A percentile compares a stretch with the other conserved stretches of the same genome.
Evolutionary conservation across 2,797 vertebrate species (phyloP).

Genomic region (Neolamprologus multifasciatus): DNA sequence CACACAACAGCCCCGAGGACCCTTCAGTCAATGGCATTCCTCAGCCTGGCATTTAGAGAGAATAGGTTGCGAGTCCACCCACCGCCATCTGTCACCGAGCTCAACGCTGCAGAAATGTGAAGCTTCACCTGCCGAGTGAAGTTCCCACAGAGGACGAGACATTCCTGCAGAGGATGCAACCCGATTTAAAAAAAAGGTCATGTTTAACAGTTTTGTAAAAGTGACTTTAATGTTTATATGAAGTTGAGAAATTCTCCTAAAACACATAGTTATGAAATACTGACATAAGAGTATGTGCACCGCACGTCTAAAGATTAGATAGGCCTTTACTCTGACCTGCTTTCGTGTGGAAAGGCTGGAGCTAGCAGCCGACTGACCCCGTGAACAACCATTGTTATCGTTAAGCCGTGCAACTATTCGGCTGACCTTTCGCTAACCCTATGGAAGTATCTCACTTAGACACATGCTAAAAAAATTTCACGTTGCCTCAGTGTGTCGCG

Average conservation of each 20-base stretch:
- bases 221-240: slow-evolving; percentile 2
- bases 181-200: fast-evolving
- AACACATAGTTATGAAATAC: background rate
- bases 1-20: slow-evolving; percentile 61
- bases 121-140: slow-evolving; percentile 36
- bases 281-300: slow-evolving; percentile 16
- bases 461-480: slow-evolving; percentile 6
- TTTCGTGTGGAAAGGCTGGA: slow-evolving; percentile 16
- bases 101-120: slow-evolving; percentile 14
- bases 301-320: slow-evolving; percentile 47
- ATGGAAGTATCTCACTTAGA: slow-evolving; percentile 26
- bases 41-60: slow-evolving; percentile 37
- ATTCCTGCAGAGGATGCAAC: background rate
- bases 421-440: slow-evolving; percentile 66
- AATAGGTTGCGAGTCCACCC: slow-evolving; percentile 1
- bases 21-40: slow-evolving; percentile 59
- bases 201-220: background rate
- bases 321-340: slow-evolving; percentile 4
- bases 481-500: background rate
- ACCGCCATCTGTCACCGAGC: slow-evolving; percentile 24
- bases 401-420: slow-evolving; percentile 46
- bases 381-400: slow-evolving; percentile 52
- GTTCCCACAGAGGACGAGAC: background rate
- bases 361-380: slow-evolving; percentile 12
- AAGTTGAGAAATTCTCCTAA: background rate